phyloP scores from a whole-genome alignment of 2,888 invertebrate species.

The Cephus sareptanus region DNA sequence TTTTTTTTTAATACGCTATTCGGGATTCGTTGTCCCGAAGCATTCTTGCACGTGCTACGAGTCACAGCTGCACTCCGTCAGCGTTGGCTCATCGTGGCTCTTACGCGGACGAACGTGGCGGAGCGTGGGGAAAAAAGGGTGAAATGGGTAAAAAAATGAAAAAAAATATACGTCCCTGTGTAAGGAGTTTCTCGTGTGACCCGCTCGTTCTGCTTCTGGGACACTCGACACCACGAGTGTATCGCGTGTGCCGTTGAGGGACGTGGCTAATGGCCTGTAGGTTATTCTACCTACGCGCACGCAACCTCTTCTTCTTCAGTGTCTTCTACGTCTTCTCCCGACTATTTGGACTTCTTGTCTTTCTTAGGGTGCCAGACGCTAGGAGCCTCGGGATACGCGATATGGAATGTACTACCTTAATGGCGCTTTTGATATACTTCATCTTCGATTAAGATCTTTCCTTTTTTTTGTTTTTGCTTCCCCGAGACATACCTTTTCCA shows the following conservation, averaged over 20 bases:
- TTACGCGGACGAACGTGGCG: conserved; percentile 2
- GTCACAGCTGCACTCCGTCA: conserved; percentile 19
- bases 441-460: not conserved
- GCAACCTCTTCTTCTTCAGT: conserved; percentile 13
- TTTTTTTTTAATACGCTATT: not conserved
- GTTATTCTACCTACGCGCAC: conserved; percentile 36
- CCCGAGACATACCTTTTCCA: not conserved
- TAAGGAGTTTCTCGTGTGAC: conserved; percentile 58
- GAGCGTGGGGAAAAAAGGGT: not conserved
- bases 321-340: not conserved
- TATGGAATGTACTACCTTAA: not conserved
- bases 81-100: not conserved
- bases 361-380: not conserved
- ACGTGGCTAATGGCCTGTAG: conserved; percentile 61
- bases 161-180: conserved; percentile 30
- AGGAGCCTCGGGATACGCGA: not conserved
- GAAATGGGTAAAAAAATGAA: not conserved
- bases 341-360: not conserved
- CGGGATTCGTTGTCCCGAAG: not conserved
- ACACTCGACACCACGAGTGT: conserved; percentile 58
- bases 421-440: not conserved
- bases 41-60: conserved; percentile 3
- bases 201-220: conserved; percentile 42
- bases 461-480: not conserved
- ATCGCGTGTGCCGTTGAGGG: conserved; percentile 54